phyloP scores from a whole-genome alignment of 1,140 invertebrate species.

The Mycetomoellerius zeteki region DNA sequence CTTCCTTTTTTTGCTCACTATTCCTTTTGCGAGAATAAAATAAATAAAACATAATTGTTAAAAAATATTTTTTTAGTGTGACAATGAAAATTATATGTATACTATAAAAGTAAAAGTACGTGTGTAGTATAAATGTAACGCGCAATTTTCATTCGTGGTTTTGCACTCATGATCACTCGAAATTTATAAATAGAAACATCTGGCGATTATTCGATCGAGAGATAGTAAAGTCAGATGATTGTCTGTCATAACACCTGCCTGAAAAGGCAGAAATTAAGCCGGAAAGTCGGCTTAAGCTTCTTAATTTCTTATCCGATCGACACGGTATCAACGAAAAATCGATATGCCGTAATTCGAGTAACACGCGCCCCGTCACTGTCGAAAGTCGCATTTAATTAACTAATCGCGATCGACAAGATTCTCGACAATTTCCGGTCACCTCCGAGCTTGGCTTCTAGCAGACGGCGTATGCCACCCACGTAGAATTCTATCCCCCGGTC shows the following conservation, averaged over 20 bases:
- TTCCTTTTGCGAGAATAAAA: too few species aligned
- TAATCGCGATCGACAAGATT: constrained; percentile 38
- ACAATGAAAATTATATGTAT: neutral
- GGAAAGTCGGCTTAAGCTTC: constrained; percentile 8
- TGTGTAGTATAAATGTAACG: neutral
- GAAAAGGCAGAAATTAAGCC: too few species aligned
- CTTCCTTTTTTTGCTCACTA: too few species aligned
- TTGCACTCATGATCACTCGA: neutral
- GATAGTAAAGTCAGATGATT: constrained; percentile 24
- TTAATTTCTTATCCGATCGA: constrained; percentile 27
- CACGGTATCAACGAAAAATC: constrained; percentile 15
- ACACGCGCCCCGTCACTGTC: neutral
- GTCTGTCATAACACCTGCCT: constrained; percentile 12
- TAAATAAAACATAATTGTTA: neutral
- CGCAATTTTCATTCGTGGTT: neutral
- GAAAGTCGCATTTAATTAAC: constrained; percentile 41
- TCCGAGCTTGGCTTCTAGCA: too few species aligned
- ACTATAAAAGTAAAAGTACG: neutral
- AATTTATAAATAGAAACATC: neutral
- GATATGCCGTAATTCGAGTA: neutral
- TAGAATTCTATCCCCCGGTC: neutral
- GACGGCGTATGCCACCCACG: neutral
- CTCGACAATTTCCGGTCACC: constrained; percentile 40
- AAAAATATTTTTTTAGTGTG: neutral
- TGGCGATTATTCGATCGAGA: neutral